Conservation (phyloP, 30 jellyfish, hydroid and myxozoan species). For the Catostylus mosaicus region DNA sequence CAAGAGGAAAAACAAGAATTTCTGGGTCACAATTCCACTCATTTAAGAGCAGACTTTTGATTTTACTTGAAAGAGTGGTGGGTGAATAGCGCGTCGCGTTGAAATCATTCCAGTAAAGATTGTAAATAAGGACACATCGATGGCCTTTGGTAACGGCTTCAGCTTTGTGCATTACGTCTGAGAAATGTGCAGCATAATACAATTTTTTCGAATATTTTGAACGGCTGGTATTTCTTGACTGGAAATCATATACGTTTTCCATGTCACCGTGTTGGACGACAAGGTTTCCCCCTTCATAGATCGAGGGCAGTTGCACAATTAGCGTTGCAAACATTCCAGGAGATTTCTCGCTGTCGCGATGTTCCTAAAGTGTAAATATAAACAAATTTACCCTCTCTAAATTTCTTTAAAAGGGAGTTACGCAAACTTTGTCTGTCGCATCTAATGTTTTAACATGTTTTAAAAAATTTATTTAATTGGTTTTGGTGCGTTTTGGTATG, state of each 20-base stretch:
- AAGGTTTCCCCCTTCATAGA: conserved; percentile 16
- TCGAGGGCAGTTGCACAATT: conserved; percentile 35
- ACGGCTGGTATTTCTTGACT: neutral
- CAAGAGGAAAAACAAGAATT: conserved; percentile 2
- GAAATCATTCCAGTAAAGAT: conserved; percentile 10
- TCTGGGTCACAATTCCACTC: conserved; percentile 8
- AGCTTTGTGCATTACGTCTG: conserved; percentile 42
- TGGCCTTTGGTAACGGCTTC: conserved; percentile 14
- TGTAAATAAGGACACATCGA: conserved; percentile 19
- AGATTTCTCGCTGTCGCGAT: conserved; percentile 38
- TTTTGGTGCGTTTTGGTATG: too few species aligned
- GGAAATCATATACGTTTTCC: conserved; percentile 11
- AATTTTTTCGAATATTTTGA: neutral
- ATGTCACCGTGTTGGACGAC: conserved; percentile 30
- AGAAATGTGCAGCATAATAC: conserved; percentile 41
- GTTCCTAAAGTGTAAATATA: neutral
- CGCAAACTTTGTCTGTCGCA: too few species aligned
- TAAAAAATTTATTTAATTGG: too few species aligned
- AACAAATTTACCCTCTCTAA: too few species aligned
- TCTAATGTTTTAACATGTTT: too few species aligned
- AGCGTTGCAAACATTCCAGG: conserved; percentile 58
- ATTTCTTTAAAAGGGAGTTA: too few species aligned
- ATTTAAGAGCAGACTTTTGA: neutral
- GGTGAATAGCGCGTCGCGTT: conserved; percentile 1
- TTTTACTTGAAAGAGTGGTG: neutral